Evolutionary conservation across 1,140 invertebrate species (phyloP).

Genomic region (Heliconius hewitsoni): DNA sequence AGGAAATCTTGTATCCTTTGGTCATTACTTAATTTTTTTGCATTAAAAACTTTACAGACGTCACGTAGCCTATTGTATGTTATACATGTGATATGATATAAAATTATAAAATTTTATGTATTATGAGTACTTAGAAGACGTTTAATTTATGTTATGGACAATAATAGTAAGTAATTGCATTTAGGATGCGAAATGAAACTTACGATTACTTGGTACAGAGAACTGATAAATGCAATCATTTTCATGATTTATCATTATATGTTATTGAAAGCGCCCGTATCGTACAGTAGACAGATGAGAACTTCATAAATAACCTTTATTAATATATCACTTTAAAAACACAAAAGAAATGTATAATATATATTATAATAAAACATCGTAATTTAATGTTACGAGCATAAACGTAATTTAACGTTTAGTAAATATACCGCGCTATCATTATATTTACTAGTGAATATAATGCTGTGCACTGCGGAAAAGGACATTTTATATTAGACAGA

Average conservation of each 20-base stretch:
- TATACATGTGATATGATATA: background rate
- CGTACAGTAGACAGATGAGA: too few species aligned
- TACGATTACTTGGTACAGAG: conserved; percentile 19
- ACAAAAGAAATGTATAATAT: background rate
- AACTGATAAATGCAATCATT: background rate
- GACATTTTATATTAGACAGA: conserved; percentile 38
- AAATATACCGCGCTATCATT: conserved; percentile 9
- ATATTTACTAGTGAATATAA: conserved; percentile 31
- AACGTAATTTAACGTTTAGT: background rate
- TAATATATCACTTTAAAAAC: background rate
- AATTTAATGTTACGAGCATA: background rate
- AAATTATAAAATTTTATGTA: background rate
- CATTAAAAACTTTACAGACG: background rate
- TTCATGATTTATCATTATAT: background rate
- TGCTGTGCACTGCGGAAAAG: conserved; percentile 33
- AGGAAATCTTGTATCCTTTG: background rate
- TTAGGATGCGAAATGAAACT: conserved; percentile 6
- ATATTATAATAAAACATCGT: background rate
- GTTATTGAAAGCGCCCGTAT: background rate
- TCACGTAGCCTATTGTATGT: background rate
- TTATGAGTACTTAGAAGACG: background rate
- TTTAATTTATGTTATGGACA: background rate
- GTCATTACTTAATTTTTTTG: background rate
- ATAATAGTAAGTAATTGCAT: background rate
- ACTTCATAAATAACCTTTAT: too few species aligned